These are phyloP conservation scores for Tenualosa ilisha DNA, from an alignment of 2,797 vertebrate species.

Conservation along the genomic window DNA sequence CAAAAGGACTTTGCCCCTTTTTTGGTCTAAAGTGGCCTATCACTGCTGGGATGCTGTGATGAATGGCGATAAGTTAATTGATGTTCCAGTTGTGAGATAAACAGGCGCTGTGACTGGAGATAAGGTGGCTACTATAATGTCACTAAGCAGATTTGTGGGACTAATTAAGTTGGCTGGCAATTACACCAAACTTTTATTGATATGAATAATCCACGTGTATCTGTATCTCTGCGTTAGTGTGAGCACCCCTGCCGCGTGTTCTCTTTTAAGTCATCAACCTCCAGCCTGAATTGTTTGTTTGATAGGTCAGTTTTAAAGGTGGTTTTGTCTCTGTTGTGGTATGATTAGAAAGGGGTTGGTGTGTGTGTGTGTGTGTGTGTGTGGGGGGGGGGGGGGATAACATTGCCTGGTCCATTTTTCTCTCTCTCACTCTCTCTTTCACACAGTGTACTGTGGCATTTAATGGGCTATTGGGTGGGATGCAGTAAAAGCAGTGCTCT, in stretches of 20 bases:
- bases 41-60: slow-evolving; percentile 47
- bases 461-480: slow-evolving; percentile 38
- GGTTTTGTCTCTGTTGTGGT: neutral
- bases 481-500: slow-evolving; percentile 38
- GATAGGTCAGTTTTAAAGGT: neutral
- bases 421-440: neutral
- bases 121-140: slow-evolving; percentile 48
- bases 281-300: neutral
- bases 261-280: neutral
- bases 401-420: neutral
- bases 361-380: too few relatives aligned
- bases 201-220: slow-evolving; percentile 23
- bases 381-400: neutral
- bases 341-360: neutral
- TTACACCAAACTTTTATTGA: slow-evolving; percentile 18
- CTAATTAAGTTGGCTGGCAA: slow-evolving; percentile 30
- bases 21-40: slow-evolving; percentile 31
- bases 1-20: slow-evolving; percentile 30
- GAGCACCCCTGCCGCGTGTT: neutral
- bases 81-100: slow-evolving; percentile 46
- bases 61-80: slow-evolving; percentile 56
- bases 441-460: slow-evolving; percentile 23
- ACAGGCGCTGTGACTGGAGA: slow-evolving; percentile 50
- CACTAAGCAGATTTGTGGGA: slow-evolving; percentile 42
- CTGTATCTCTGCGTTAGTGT: neutral